Base-by-base conservation (phyloP, 1,140 invertebrate genomes). In the Hirudo medicinalis region DNA sequence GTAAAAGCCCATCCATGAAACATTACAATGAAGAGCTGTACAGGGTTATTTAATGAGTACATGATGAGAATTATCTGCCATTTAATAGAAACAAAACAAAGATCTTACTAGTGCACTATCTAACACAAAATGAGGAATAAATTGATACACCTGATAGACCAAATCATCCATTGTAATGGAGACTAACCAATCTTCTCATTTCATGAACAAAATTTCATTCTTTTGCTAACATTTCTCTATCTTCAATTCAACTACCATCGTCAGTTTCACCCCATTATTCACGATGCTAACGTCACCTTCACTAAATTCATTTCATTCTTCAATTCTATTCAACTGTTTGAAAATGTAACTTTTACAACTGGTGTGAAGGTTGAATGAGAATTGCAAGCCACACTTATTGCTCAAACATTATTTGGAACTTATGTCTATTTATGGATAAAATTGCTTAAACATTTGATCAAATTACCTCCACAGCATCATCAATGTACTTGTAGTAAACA, bases 401-500 rank as follows among this genome's bases (percentile, higher is more conserved):
- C 22, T 25, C 29, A 63, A 63, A 63, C 57, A 19, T 63, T 8
- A 32, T 25, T 63, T 13, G 13, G 8, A 63, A 32, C 22, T 9
- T 32, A 49, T 49, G 43, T 36, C 43, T 49, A 49, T 49, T 5
- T 13, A 8, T 11, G 11, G 11, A 49, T 49, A 17, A 49, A 49
- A 49, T 49, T 49, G 43, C 11, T 63, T 63, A 11, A 63, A 32
- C 5, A 20, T 27, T 9, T 63, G 67, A 68, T 29, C 9, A 68
- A 32, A 36, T 49, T 77, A 84, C 83, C 72, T 89, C 88, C 78
- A 90, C 90, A 0, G 95, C 92, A 85, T 97, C 92, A 68, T 92
- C 90, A 15, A 89, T 81, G 66, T 86, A 88, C 80, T 90, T 88
- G 83, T 90, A 98, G 83, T 98, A 97, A 36, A 98, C 90, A 84